A percentile compares a stretch with the other conserved stretches of the same genome.
Conservation (phyloP, 2,797 vertebrate genomes). For the Macrochelys suwanniensis region DNA sequence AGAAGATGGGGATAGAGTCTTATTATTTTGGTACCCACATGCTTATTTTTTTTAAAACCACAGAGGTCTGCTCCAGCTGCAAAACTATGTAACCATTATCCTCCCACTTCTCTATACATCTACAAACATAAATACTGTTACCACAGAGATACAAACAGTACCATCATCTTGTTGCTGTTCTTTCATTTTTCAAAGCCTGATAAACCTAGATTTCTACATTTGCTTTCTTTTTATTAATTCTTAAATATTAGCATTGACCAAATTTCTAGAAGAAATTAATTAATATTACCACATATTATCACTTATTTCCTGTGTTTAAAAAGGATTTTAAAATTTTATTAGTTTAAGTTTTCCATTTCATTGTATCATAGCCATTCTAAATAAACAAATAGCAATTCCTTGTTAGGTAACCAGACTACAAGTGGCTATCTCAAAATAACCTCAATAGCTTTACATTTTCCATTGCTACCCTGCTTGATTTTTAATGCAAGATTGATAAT, state of each 20-base stretch:
- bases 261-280: not conserved
- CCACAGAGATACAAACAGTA: not conserved
- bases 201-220: not conserved
- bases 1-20: accelerated
- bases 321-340: not conserved
- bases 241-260: not conserved
- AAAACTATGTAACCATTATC: not conserved
- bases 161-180: not conserved
- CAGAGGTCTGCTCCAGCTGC: not conserved
- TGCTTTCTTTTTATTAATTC: not conserved
- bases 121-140: not conserved
- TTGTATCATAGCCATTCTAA: not conserved
- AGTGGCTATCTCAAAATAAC: not conserved
- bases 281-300: not conserved
- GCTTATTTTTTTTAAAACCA: not conserved
- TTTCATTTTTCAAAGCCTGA: not conserved
- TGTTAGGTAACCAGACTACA: not conserved
- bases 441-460: not conserved
- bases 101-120: not conserved
- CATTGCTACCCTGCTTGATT: not conserved
- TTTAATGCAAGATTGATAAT: not conserved
- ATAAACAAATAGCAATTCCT: not conserved
- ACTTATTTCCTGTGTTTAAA: not conserved
- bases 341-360: not conserved
- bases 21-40: not conserved